Evolutionary conservation across 1,140 invertebrate genomes (phyloP), one percentile per base, ranked within the genome.

Genomic region (Camponotus pennsylvanicus): DNA sequence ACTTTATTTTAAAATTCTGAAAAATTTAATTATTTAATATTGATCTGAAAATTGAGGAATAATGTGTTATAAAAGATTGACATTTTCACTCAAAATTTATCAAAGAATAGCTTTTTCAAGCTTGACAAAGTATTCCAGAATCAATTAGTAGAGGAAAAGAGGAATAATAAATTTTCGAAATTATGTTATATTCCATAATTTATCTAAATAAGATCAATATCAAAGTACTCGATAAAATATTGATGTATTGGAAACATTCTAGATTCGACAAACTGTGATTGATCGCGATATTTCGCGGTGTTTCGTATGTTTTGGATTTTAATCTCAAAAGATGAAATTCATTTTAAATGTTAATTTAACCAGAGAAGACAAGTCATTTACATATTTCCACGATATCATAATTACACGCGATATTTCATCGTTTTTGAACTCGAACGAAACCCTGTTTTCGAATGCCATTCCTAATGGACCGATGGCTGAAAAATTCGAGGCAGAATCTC

Each of bases 351-450:
- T 52, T 79, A 67, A 79, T 79, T 37, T 9, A 57, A 15, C 11
- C 18, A 40, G 34, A 77, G 2, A 45, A 9, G 21, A 61, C 15
- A 6, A 40, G 8, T 11, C 42, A 11, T 9, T 79, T 57, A 78
- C 45, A 49, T 45, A 9, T 45, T 64, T 37, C 5, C 59, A 61
- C 2, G 75, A 32, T 77, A 45, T 34, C 76, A 7, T 11, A n/a
- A 78, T 64, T 64, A 64, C 21, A 37, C n/a, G 32, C 18, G 32
- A 66, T 66, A 79, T 67, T 79, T 79, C n/a, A 78, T 77, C 11
- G 52, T 78, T 1, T 52, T 18, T 66, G 42, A 67, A 18, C 37
- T 37, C 40, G n/a, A 2, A 27, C 21, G 32, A 67, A 79, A 37
- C 42, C 13, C 32, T 15, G 7, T 42, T 77, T 64, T 49, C 40